Evolutionary conservation across 2,113 vertebrate species (phyloP), one percentile per base, ranked within the genome.

Genomic region (Anser cygnoides): DNA sequence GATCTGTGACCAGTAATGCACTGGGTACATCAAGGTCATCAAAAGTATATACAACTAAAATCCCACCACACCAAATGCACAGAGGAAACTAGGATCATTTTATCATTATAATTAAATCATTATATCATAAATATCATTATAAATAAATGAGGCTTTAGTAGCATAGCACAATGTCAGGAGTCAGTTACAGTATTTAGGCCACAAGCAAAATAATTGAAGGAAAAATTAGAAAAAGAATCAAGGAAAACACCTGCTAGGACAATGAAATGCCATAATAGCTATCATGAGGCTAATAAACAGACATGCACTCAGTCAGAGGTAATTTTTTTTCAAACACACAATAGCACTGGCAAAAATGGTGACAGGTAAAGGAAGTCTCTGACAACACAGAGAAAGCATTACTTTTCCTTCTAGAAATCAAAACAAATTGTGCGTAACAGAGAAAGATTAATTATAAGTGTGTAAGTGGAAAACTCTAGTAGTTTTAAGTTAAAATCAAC

Each of bases 401-500:
- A 43, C 55, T 83, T 78, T 49, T 76, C 54, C 44, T 61, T 59
- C 26, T n/a, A 73, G 43, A 78, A 90, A 73, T 33, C 43, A 71
- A 91, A 73, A 31, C 28, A 87, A 71, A 49, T 29, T 57, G 9
- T 35, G 31, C 26, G 29, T 52, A 91, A 57, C 5, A 54, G 16
- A 75, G 15, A 43, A 12, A 9, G 11, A 80, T 41, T 7, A 73
- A 14, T 16, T 61, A 29, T 13, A 90, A 79, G 46, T 3, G 7
- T 18, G 5, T 41, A 41, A 41, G 26, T 41, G 26, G 8, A 75
- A 95, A 91, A 65, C 13, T 19, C 25, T 8, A 55, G 2, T 1
- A 55, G 13, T 74, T 87, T 89, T 50, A 85, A 77, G 9, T 50
- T 59, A 84, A 94, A 82, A 93, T 43, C 13, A 67, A 67, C 49